Evolutionary conservation across 1,140 invertebrate genomes (phyloP).

Genomic region (Copidosoma floridanum): DNA sequence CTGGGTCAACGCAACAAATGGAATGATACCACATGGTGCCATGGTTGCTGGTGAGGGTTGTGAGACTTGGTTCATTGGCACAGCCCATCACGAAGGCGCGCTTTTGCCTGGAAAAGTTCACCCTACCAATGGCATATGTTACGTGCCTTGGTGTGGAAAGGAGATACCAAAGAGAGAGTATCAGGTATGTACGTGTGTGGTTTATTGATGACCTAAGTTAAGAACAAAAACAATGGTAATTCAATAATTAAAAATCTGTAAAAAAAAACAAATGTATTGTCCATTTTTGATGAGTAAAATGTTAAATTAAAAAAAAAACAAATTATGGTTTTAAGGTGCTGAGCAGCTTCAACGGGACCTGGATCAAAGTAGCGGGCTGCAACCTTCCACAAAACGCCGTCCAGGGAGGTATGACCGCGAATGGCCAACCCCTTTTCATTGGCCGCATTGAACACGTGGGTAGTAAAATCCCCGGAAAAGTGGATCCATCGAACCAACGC

Average conservation of each 20-base stretch:
- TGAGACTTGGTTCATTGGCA: conserved; percentile 71
- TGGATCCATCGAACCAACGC: conserved; percentile 69
- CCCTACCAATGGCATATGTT: conserved; percentile 69
- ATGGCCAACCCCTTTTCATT: conserved; percentile 72
- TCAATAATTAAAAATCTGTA: too few species aligned
- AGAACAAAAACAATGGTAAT: too few species aligned
- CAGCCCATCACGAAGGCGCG: conserved; percentile 72
- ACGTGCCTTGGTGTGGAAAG: conserved; percentile 74
- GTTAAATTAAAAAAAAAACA: too few species aligned
- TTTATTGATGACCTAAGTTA: too few species aligned
- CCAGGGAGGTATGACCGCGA: conserved; percentile 70
- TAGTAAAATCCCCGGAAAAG: conserved; percentile 68
- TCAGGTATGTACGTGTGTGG: too few species aligned
- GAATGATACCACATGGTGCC: conserved; percentile 70
- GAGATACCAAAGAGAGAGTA: conserved; percentile 75
- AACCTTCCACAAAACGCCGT: conserved; percentile 71
- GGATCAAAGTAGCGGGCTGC: conserved; percentile 63
- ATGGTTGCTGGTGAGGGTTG: conserved; percentile 70
- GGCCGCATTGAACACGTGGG: conserved; percentile 69
- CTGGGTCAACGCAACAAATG: conserved; percentile 70
- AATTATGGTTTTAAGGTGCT: conserved; percentile 64
- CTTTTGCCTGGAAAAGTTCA: conserved; percentile 77
- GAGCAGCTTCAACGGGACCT: conserved; percentile 61
- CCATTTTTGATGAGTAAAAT: too few species aligned
- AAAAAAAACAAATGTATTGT: too few species aligned